Base-by-base conservation (phyloP, 2,888 invertebrate species). In the Troglohyphantes excavatus region DNA sequence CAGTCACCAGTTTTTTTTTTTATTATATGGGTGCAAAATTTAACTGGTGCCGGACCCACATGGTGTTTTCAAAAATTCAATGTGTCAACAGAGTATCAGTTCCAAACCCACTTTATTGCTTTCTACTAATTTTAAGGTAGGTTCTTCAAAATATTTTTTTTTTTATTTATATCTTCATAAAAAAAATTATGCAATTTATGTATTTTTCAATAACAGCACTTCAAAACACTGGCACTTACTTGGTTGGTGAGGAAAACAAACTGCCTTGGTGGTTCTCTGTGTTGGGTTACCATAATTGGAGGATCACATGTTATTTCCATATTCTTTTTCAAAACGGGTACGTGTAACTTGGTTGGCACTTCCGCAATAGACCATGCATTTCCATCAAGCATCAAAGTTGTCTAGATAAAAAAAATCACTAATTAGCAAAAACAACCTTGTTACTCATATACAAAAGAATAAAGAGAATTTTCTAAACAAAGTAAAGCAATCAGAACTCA, bases 201-300 rank as follows among this genome's bases (percentile, higher is more conserved):
- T 13, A 26, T 59, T n/a, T 39, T 39, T 39, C 39, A 39, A 39
- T 39, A 39, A 39, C 13, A 39, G 39, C 7, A 39, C 39, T 39
- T 13, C 39, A 39, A 7, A 3, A 39, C 39, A 39, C 7, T 3
- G 13, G 7, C 39, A 53, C 27, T 43, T 92, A 95, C 97, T 93
- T 97, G 97, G 68, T 97, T 96, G 3, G 97, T 98, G 89, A 99
- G 95, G 87, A 98, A 95, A 9, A 98, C 96, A 94, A 97, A 97
- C 93, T 96, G 96, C 59, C 96, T 95, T 0, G 96, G 95, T 17
- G 95, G 95, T 92, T 96, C 96, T 91, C 95, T 94, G 92, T 96
- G 96, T 92, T 97, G 96, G 0, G 96, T 95, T 7, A 96, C 96
- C 2, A 96, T 27, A 43, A 59, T 76, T 63, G 88, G 81, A 61